Conservation (phyloP, 2,888 invertebrate genomes). For the Lasioglossum marginatum region DNA sequence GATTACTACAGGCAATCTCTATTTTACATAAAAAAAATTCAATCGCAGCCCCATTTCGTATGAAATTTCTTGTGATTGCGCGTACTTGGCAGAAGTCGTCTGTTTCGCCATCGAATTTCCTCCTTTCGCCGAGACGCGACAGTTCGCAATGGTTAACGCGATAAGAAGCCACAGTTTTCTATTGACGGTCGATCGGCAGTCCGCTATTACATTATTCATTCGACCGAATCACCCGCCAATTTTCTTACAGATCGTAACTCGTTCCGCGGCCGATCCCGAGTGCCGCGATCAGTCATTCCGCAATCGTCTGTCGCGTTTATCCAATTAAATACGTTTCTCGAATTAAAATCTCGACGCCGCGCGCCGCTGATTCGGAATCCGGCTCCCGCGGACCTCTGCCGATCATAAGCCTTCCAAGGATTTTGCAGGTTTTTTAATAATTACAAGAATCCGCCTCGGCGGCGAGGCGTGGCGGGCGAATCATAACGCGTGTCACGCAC, state of each 20-base stretch:
- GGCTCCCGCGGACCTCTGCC: neutral
- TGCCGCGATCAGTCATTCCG: constrained; percentile 44
- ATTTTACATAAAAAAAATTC: neutral
- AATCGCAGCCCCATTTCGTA: neutral
- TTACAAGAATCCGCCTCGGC: constrained; percentile 1
- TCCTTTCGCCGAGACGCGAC: neutral
- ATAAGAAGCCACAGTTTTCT: constrained; percentile 19
- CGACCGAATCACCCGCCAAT: constrained; percentile 41
- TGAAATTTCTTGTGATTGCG: neutral
- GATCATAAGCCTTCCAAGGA: constrained; percentile 5
- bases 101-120: neutral
- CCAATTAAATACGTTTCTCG: constrained; percentile 54
- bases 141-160: neutral
- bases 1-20: neutral
- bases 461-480: constrained; percentile 19
- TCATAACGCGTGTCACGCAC: constrained; percentile 50
- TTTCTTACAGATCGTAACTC: constrained; percentile 37
- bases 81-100: neutral
- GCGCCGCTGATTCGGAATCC: constrained; percentile 17
- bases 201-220: constrained; percentile 47
- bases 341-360: constrained; percentile 40
- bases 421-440: neutral
- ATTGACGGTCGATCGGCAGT: neutral
- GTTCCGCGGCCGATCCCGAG: constrained; percentile 12
- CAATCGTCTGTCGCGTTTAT: constrained; percentile 45